Conservation (phyloP, 2,888 invertebrate species). For the Eilema caniola region DNA sequence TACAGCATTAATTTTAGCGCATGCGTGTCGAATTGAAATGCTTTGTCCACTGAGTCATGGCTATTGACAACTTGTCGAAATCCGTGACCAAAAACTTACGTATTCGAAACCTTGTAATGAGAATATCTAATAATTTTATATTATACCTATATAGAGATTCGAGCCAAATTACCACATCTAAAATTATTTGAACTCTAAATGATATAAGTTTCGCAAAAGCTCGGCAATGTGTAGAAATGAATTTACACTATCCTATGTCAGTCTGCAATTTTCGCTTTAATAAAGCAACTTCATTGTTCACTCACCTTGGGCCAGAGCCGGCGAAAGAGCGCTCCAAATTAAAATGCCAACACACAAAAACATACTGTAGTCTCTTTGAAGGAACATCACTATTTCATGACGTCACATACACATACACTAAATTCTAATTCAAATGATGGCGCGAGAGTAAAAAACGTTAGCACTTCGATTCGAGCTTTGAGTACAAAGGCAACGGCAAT, state of each 20-base stretch:
- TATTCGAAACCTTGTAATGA: conserved; percentile 15
- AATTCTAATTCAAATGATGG: conserved; percentile 58
- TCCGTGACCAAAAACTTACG: conserved; percentile 34
- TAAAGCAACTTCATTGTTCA: conserved; percentile 69
- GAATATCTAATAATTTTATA: conserved; percentile 4
- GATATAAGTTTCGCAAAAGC: conserved; percentile 29
- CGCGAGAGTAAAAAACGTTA: conserved; percentile 73
- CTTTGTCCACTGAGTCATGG: conserved; percentile 41
- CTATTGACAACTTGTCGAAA: conserved; percentile 36
- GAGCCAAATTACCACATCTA: background rate
- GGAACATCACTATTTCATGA: conserved; percentile 73
- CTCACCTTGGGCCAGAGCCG: conserved; percentile 82
- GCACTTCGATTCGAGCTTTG: conserved; percentile 47
- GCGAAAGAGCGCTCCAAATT: conserved; percentile 80
- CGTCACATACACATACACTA: conserved; percentile 61
- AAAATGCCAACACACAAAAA: conserved; percentile 75
- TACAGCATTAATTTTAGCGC: conserved; percentile 26
- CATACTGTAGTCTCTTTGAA: conserved; percentile 74
- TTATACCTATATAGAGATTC: conserved; percentile 9
- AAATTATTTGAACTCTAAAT: conserved; percentile 1
- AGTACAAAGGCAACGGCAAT: conserved; percentile 32
- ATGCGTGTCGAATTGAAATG: conserved; percentile 36
- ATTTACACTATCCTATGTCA: conserved; percentile 50
- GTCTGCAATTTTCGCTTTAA: conserved; percentile 51
- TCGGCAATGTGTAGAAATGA: conserved; percentile 22